Evolutionary conservation across 2,797 vertebrate genomes (phyloP), one percentile per base, ranked within the genome.

Genomic region (Myotis myotis): DNA sequence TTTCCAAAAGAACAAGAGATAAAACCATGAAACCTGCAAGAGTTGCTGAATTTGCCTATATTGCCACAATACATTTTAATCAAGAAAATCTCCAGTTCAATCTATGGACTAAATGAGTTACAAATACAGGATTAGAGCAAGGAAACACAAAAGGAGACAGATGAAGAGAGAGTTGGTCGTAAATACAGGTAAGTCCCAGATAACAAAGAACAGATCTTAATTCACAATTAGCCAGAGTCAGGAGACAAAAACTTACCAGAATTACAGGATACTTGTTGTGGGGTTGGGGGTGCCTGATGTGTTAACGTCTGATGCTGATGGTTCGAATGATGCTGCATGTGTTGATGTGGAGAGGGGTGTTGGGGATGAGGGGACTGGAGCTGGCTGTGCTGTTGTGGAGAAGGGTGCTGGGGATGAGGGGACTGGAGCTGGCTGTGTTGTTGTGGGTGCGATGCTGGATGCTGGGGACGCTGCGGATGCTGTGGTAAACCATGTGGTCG

Each of bases 231-330:
- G 71, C 38, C 53, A 88, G 44, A 94, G 28, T 85, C 70, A 92
- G 20, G 23, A 91, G 87, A 97, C 87, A 93, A 93, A 76, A 62
- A 97, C 99, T 99, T 98, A 99, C 99, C 99, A 94, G 99, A 98
- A 98, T 98, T 99, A 98, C 99, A 99, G 98, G 98, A 98, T 98
- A 99, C 98, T 98, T 99, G 99, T 96, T 99, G 99, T 98, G 99
- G 99, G 68, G 97, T 93, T 89, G 97, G 97, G 33, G 98, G 98
- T 74, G 98, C 98, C 97, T 98, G 99, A 97, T 99, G 99, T 96
- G 99, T 98, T 96, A 99, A 98, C 96, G 98, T 98, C 98, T 98
- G 99, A 82, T 99, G 99, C 97, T 98, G 98, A 98, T 98, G 98
- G 96, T 98, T 98, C 11, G 98, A 98, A 94, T 98, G 89, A 96